Conservation (phyloP, 2,113 vertebrate species). For the Hoplias malabaricus region DNA sequence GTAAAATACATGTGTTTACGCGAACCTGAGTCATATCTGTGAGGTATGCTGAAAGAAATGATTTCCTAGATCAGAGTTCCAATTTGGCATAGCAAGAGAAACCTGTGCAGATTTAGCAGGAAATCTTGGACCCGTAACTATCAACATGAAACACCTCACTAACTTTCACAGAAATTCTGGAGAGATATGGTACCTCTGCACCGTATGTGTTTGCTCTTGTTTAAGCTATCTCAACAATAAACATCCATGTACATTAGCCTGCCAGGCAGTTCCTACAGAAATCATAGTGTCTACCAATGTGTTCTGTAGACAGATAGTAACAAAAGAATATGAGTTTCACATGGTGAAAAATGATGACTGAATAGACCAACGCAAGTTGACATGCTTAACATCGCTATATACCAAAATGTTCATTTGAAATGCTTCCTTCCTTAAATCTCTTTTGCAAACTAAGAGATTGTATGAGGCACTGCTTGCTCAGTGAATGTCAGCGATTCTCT, state of each 20-base stretch:
- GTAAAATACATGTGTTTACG: neutral
- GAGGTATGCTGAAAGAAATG: neutral
- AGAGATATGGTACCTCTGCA: neutral
- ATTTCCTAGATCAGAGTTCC: neutral
- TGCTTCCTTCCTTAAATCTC: neutral
- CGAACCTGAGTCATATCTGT: neutral
- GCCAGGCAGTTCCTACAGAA: neutral
- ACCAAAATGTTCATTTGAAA: neutral
- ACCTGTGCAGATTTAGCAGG: neutral
- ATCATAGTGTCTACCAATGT: neutral
- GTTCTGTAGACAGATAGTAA: neutral
- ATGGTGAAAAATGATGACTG: neutral
- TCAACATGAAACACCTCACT: neutral
- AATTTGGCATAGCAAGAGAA: neutral
- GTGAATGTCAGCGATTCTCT: constrained; percentile 1
- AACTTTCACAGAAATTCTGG: neutral
- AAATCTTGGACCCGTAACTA: neutral
- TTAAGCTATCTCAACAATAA: neutral
- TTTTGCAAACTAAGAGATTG: neutral
- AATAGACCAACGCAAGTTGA: neutral
- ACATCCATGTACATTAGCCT: neutral
- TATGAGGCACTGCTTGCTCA: neutral
- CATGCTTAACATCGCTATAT: neutral
- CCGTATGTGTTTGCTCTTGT: neutral
- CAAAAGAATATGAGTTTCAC: neutral